Evolutionary conservation across 2,888 invertebrate genomes (phyloP).

Genomic region (Meiosimyza platycephala): DNA sequence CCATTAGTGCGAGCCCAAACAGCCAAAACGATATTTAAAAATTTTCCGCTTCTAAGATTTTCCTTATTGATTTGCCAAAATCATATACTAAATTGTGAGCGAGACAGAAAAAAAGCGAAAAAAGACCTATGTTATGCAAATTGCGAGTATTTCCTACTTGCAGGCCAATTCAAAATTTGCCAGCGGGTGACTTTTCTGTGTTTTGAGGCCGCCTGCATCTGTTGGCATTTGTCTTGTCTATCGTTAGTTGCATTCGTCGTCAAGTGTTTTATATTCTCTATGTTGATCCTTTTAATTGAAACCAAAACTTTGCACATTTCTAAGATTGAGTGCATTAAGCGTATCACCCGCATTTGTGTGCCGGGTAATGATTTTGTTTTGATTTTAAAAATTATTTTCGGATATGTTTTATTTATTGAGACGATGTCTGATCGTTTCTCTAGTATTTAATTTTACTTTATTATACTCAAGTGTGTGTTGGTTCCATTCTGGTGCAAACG

Average conservation of each 20-base stretch:
- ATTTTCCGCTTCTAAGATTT: constrained; percentile 5
- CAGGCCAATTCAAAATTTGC: not conserved
- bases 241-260: not conserved
- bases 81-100: constrained; percentile 45
- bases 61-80: constrained; percentile 51
- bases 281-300: constrained; percentile 19
- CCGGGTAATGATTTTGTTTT: not conserved
- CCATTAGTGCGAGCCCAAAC: too few relatives aligned
- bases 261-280: constrained; percentile 6
- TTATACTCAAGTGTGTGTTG: not conserved
- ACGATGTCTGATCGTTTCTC: too few relatives aligned
- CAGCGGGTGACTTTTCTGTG: constrained; percentile 20
- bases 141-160: constrained; percentile 8
- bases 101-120: constrained; percentile 42
- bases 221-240: constrained; percentile 15
- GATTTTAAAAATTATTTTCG: not conserved
- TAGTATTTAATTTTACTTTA: too few relatives aligned
- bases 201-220: constrained; percentile 30
- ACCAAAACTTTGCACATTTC: not conserved
- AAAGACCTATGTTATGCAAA: constrained; percentile 7
- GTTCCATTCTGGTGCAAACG: too few relatives aligned
- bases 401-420: not conserved
- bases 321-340: not conserved
- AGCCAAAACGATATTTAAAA: not conserved
- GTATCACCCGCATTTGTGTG: not conserved